Base-by-base conservation (phyloP, 1,140 invertebrate species). In the Mycetomoellerius zeteki region DNA sequence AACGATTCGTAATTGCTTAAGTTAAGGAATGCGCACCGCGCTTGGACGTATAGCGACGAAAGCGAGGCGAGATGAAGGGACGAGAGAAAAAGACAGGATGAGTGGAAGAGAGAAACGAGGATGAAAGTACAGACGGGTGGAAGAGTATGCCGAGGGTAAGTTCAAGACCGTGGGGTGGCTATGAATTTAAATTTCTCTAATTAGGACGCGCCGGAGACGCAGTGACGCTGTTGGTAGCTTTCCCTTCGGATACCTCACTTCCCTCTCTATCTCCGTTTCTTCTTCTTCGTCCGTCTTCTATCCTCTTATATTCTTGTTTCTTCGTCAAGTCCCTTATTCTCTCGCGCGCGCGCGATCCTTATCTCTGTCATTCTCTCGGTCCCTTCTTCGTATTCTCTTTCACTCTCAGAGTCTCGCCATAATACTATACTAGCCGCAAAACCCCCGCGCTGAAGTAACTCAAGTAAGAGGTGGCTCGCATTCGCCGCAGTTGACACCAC, bases 151-250 rank as follows among this genome's bases (percentile, higher is more conserved):
- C 77, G 72, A 76, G 89, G 85, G 85, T 86, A 91, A 87, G 89
- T 91, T 91, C 87, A 89, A 73, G 89, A 88, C 85, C 87, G 87
- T 91, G 90, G 89, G 89, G 77, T 89, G 87, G 89, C 90, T 94
- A 95, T 95, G 94, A 94, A 95, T 95, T 95, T 95, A 95, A 95
- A 95, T 95, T 95, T 95, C 92, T 94, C 93, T 95, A 95, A 94
- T 95, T 95, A 95, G 94, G 93, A 94, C 93, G 92, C 89, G 91
- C 89, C 90, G 88, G 92, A 89, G 92, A 90, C 92, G 89, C 84
- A 91, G 90, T 89, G 92, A 93, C 89, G 93, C 90, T 88, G 91
- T 89, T 91, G 91, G 90, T 91, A 91, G 91, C 90, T 90, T 89
- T 88, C 81, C 81, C 85, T 91, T 87, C 84, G 64, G 67, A 89